These are phyloP conservation scores for Acholoe squamosa DNA, from an alignment of 2,888 invertebrate species.

Conservation along the genomic window DNA sequence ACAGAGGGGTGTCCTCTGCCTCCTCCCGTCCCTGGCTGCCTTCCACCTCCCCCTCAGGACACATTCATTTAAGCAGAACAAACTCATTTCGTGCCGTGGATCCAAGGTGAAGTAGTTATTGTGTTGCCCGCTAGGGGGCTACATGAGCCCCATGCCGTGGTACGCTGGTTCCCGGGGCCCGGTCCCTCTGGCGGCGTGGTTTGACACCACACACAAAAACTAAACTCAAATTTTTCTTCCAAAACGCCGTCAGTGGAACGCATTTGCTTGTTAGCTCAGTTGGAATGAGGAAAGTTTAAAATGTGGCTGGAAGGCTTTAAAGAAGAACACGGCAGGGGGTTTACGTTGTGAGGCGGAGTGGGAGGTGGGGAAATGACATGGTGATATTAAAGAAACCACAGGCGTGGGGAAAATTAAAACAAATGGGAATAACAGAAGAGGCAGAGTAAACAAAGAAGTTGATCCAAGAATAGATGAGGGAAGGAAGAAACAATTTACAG, in stretches of 20 bases:
- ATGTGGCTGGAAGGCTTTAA: background rate
- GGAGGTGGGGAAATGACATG: too few species aligned
- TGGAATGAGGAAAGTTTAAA: background rate
- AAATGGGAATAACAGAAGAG: too few species aligned
- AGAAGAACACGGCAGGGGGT: too few species aligned
- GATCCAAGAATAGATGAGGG: too few species aligned
- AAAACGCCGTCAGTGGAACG: background rate
- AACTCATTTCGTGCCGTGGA: constrained; percentile 37
- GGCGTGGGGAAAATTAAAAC: too few species aligned
- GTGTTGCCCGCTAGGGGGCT: constrained; percentile 30
- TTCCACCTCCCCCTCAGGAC: constrained; percentile 13
- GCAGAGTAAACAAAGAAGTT: too few species aligned
- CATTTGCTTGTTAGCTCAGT: constrained; percentile 4
- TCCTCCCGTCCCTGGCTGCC: background rate
- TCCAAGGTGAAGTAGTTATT: constrained; percentile 54
- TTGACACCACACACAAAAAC: background rate
- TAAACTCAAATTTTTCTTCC: constrained; percentile 1
- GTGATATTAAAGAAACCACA: too few species aligned
- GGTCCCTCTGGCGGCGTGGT: background rate
- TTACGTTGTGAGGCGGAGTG: too few species aligned
- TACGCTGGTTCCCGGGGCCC: background rate
- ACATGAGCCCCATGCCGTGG: constrained; percentile 35
- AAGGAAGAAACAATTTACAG: too few species aligned
- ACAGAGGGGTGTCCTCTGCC: background rate
- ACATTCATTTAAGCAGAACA: constrained; percentile 48